A percentile compares a stretch with the other conserved stretches of the same genome.
These are phyloP conservation scores for Drosophila kambysellisi DNA, from an alignment of 2,888 invertebrate genomes.

Conservation along the genomic window DNA sequence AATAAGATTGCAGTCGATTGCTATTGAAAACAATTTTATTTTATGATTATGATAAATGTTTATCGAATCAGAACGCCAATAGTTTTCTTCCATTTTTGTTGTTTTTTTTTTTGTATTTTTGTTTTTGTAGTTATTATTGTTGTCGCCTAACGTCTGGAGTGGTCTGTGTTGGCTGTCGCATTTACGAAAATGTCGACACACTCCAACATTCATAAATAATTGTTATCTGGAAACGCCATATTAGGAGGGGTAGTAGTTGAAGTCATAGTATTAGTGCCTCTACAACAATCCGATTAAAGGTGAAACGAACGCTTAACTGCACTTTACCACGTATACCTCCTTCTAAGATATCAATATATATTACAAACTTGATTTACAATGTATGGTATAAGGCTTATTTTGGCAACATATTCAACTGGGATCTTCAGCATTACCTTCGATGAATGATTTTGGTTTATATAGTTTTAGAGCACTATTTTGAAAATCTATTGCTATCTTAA, in stretches of 20 bases:
- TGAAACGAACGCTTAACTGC: slow-evolving; percentile 11
- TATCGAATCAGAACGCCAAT: slow-evolving; percentile 82
- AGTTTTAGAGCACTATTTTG: not conserved
- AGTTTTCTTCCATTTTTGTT: slow-evolving; percentile 39
- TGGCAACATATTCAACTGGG: not conserved
- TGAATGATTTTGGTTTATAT: not conserved
- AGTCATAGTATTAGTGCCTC: slow-evolving; percentile 31
- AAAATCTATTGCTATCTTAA: not conserved
- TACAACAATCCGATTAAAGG: slow-evolving; percentile 62
- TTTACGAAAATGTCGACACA: slow-evolving; percentile 64
- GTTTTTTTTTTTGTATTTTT: slow-evolving; percentile 46
- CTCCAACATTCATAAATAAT: slow-evolving; percentile 69
- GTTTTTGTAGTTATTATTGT: slow-evolving; percentile 40
- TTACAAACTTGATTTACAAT: not conserved
- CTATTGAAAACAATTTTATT: slow-evolving; percentile 61
- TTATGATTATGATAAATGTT: slow-evolving; percentile 82
- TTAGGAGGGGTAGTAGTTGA: slow-evolving; percentile 61
- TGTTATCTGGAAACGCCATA: slow-evolving; percentile 76
- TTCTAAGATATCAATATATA: slow-evolving; percentile 17
- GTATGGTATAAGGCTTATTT: not conserved
- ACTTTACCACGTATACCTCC: slow-evolving; percentile 20
- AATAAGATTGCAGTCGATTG: slow-evolving; percentile 75
- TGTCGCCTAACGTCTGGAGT: slow-evolving; percentile 23
- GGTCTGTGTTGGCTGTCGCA: slow-evolving; percentile 57
- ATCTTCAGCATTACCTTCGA: not conserved